Evolutionary conservation across 2,797 vertebrate genomes (phyloP), one percentile per base, ranked within the genome.

Genomic region (Taeniopygia guttata): DNA sequence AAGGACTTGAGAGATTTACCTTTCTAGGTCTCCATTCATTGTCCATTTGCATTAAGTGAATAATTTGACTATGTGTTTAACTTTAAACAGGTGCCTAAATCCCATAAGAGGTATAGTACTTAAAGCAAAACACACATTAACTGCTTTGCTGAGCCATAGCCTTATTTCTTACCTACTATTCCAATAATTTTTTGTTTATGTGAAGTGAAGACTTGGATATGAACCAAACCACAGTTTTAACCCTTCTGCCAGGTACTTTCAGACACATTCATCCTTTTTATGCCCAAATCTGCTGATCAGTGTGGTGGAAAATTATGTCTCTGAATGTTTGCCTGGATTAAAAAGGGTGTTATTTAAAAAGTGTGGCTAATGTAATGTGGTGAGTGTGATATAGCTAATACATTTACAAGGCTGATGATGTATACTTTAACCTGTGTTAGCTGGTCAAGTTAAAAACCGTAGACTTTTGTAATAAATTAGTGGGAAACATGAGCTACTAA

Each of bases 1-100:
- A 92, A 95, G 73, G 81, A 90, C 86, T 85, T 84, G 80, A 74
- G 93, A 94, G 92, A 96, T 96, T 95, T 96, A 96, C 90, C 62
- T 96, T 93, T 80, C 60, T 70, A 94, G 54, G 72, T 90, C 84
- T 95, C 86, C 78, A 75, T 93, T 95, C 64, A 77, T 60, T 94
- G 84, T 84, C 84, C 77, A 78, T 94, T 93, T 96, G 69, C 81
- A 92, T 95, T 89, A 90, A 93, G 92, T 90, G 90, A 94, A 85
- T 92, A 75, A 75, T 92, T 93, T 93, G 87, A 94, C 90, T 90
- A 70, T 75, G 56, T 89, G 54, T 95, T 95, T 96, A 92, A 87
- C 90, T 92, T 95, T 77, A 93, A 94, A 87, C 54, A 93, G 75
- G 90, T 90, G 87, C 84, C 90, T 93, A 80, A 87, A 51, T 94